Percentiles rank a stretch among this genome's conserved stretches.
Conservation (phyloP, 1,140 invertebrate species). For the Nasonia vitripennis region DNA sequence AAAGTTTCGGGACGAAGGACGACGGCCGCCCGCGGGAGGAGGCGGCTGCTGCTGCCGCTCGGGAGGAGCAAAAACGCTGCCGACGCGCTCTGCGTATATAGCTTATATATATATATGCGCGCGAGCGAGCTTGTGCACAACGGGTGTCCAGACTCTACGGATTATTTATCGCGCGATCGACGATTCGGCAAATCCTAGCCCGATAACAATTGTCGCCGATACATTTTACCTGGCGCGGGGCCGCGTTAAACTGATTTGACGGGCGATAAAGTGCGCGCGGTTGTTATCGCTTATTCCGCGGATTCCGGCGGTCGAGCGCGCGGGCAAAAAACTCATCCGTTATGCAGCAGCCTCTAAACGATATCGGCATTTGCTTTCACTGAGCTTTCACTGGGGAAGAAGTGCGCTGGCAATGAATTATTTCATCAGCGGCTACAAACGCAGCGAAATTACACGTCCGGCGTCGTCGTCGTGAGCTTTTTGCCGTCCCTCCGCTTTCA, state of each 20-base stretch:
- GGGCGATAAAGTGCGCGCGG: too few relatives aligned
- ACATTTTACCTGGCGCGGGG: too few relatives aligned
- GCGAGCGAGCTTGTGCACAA: neutral
- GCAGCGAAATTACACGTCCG: slow-evolving; percentile 13
- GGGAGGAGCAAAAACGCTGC: slow-evolving; percentile 33
- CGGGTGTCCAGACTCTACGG: neutral
- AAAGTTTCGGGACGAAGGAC: slow-evolving; percentile 42
- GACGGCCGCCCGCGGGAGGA: neutral
- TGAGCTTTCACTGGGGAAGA: too few relatives aligned
- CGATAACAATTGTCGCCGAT: too few relatives aligned
- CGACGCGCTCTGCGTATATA: neutral
- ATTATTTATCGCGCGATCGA: too few relatives aligned
- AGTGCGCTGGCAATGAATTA: neutral
- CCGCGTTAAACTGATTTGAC: too few relatives aligned
- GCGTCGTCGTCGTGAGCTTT: neutral
- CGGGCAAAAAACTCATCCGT: neutral
- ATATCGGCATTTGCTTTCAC: too few relatives aligned
- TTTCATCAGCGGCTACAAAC: slow-evolving; percentile 4
- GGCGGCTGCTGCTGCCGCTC: too few relatives aligned
- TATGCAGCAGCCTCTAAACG: too few relatives aligned
- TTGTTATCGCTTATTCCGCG: too few relatives aligned
- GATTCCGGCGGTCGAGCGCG: neutral
- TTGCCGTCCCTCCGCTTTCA: neutral
- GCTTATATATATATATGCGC: too few relatives aligned
- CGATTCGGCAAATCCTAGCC: too few relatives aligned